Evolutionary conservation across 1,140 invertebrate genomes (phyloP), one percentile per base, ranked within the genome.

Genomic region (Araneus ventricosus): DNA sequence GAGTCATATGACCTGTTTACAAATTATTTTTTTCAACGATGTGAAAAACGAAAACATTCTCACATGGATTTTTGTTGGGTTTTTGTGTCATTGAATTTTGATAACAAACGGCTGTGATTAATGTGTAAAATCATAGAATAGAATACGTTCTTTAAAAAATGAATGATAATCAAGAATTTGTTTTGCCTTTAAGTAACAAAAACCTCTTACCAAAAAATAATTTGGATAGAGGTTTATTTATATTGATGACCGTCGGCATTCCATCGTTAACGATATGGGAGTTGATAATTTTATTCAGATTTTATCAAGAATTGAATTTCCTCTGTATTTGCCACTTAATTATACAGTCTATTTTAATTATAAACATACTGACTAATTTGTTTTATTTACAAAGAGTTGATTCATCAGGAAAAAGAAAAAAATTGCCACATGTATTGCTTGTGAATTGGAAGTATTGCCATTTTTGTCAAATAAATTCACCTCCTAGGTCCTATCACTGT

Each of bases 351-450:
- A 98, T 97, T 95, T 95, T 98, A 0, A 95, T 98, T 93, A 95
- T 97, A 41, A 98, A 98, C 94, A 96, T 98, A 17, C 96, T 97
- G 8, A 96, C 97, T 14, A 98, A 98, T 94, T 97, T 97, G 94
- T 96, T 97, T 22, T 97, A 96, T 94, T 96, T 97, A 22, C 96
- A 98, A 94, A 95, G 97, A 41, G 96, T 97, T 90, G 97, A 98
- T 94, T 97, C 97, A 39, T 90, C 95, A 30, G 97, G 97, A 93
- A 97, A 97, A n/a, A 96, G 95, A 87, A 94, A 87, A 70, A 45
- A 37, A 34, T 67, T 94, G 2, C 24, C 95, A 94, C 14, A 95
- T 95, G 61, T 93, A 20, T 57, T 94, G 20, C 57, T 80, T 39
- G 67, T 80, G 4, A 90, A 89, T 63, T 94, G 94, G 94, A 94